Percentiles rank a stretch among this genome's conserved stretches.
phyloP scores from a whole-genome alignment of 2,113 vertebrate species.

The Mastomys coucha region DNA sequence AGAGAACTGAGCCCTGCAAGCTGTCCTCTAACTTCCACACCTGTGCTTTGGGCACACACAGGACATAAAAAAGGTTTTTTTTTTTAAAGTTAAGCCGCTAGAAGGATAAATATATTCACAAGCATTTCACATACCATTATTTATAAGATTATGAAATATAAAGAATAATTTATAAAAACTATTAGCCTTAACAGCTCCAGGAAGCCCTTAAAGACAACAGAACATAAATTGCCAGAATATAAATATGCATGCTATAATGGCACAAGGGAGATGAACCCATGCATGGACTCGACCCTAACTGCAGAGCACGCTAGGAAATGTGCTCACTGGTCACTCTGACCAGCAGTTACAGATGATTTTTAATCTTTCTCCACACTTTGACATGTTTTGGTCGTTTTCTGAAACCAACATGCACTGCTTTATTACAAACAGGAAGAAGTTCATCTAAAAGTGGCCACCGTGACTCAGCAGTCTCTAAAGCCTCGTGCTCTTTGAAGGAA shows the following conservation, averaged over 20 bases:
- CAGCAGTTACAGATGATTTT: background rate
- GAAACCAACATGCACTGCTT: background rate
- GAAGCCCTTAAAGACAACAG: background rate
- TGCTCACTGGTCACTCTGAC: background rate
- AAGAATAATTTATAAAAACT: background rate
- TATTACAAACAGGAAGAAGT: slow-evolving; percentile 49
- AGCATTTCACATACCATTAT: background rate
- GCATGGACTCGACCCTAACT: background rate
- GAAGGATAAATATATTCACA: background rate
- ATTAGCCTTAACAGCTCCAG: background rate
- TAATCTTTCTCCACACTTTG: background rate
- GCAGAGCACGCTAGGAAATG: background rate
- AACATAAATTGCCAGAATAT: background rate
- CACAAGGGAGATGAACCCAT: background rate
- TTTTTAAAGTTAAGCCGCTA: background rate
- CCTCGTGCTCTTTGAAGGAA: background rate
- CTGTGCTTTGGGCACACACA: no score
- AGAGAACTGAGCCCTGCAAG: background rate
- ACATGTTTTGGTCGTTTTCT: background rate
- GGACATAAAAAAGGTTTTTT: no score
- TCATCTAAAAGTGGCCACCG: background rate
- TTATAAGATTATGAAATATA: background rate
- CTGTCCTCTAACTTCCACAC: background rate
- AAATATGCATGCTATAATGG: accelerated
- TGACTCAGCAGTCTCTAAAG: slow-evolving; percentile 24